These are phyloP conservation scores for Myotis findleyi DNA, from an alignment of 2,797 vertebrate genomes.

Conservation along the genomic window DNA sequence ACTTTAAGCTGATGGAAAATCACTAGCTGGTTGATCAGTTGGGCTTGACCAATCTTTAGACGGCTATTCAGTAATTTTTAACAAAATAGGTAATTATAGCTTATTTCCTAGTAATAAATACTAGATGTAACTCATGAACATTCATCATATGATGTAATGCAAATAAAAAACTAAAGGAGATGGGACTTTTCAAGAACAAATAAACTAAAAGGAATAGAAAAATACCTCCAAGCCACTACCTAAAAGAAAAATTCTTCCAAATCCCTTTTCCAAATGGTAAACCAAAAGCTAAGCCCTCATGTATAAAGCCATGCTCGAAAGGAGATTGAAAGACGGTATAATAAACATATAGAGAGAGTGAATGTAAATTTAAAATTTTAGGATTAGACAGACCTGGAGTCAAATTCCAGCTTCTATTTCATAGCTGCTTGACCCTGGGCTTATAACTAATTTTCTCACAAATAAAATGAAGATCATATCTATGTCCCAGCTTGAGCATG, in stretches of 20 bases:
- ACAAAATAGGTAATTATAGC: slow-evolving; percentile 44
- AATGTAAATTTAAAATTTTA: slow-evolving; percentile 15
- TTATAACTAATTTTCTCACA: not conserved
- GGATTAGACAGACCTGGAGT: not conserved
- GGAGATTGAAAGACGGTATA: not conserved
- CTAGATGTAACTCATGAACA: slow-evolving; percentile 52
- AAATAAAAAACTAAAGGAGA: slow-evolving; percentile 46
- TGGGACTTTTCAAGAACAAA: slow-evolving; percentile 11
- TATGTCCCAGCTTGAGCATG: not conserved
- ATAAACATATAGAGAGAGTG: not conserved
- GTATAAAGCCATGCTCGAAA: slow-evolving; percentile 4
- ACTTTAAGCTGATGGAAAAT: slow-evolving; percentile 79
- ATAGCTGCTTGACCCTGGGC: not conserved
- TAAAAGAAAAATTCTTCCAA: slow-evolving; percentile 32
- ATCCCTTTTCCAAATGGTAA: not conserved
- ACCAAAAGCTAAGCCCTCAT: not conserved
- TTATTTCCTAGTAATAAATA: slow-evolving; percentile 69
- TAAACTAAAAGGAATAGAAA: slow-evolving; percentile 22
- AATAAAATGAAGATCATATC: slow-evolving; percentile 47
- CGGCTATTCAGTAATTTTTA: slow-evolving; percentile 71
- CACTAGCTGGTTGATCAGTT: slow-evolving; percentile 72
- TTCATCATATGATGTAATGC: slow-evolving; percentile 42
- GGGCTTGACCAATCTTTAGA: slow-evolving; percentile 58
- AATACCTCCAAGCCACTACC: not conserved
- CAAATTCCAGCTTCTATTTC: slow-evolving; percentile 4